A percentile compares a stretch with the other conserved stretches of the same genome.
Evolutionary conservation across 2,113 vertebrate species (phyloP).

Genomic region (Trochalopteron elliotii): DNA sequence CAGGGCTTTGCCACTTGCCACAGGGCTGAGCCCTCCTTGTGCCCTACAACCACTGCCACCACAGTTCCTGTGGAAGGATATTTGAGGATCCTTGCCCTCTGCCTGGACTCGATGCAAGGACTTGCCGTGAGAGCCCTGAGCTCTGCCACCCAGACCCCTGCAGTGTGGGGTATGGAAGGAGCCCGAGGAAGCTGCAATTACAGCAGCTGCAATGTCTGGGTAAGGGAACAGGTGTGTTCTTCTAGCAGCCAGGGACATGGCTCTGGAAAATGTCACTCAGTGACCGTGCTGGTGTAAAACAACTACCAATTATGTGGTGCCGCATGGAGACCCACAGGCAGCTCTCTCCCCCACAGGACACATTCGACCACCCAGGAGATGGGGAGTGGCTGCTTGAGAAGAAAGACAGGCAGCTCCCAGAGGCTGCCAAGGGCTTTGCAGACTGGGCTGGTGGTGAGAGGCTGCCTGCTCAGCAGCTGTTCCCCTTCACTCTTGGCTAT

Average conservation of each 20-base stretch:
- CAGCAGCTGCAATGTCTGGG: neutral
- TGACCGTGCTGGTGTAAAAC: neutral
- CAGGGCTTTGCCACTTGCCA: neutral
- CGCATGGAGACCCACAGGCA: rapidly evolving
- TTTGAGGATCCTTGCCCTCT: neutral
- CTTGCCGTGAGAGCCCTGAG: neutral
- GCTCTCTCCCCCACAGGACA: neutral
- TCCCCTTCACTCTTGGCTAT: neutral
- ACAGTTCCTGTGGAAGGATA: neutral
- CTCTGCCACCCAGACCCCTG: neutral
- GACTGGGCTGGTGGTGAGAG: neutral
- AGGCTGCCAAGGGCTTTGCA: neutral
- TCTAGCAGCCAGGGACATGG: neutral
- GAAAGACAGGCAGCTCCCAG: neutral
- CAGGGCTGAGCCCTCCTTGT: neutral
- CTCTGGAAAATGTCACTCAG: neutral
- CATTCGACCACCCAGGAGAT: neutral
- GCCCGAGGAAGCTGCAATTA: rapidly evolving
- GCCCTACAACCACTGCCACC: rapidly evolving
- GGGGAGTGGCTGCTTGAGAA: neutral
- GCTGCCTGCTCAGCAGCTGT: constrained; percentile 23
- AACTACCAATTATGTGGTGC: neutral
- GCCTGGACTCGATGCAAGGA: rapidly evolving
- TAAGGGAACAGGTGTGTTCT: neutral
- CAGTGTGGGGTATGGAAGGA: neutral